These are phyloP conservation scores for Drosophila murphyi DNA, from an alignment of 1,140 invertebrate genomes.

Conservation along the genomic window DNA sequence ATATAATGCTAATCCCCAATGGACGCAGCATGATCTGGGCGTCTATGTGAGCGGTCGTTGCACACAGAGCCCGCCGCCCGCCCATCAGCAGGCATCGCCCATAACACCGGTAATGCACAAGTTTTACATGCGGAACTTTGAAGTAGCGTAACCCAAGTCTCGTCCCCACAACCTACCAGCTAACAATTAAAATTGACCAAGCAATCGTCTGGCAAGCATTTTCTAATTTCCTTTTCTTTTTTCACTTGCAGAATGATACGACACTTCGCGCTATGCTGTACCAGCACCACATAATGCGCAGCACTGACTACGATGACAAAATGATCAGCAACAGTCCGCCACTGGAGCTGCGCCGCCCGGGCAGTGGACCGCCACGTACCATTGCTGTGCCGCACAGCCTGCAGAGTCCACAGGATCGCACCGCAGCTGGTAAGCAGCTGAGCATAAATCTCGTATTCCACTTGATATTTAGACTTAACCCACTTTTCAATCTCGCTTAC, in stretches of 20 bases:
- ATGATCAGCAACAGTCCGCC: constrained; percentile 88
- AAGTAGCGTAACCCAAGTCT: constrained; percentile 73
- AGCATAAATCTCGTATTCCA: background rate
- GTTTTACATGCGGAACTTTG: constrained; percentile 74
- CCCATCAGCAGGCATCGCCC: constrained; percentile 90
- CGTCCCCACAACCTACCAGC: background rate
- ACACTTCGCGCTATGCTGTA: constrained; percentile 86
- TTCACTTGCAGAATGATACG: constrained; percentile 87
- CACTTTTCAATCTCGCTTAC: background rate
- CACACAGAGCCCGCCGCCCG: constrained; percentile 90
- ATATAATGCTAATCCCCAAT: constrained; percentile 32
- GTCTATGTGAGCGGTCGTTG: constrained; percentile 80
- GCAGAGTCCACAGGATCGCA: constrained; percentile 90
- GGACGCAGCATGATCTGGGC: constrained; percentile 85
- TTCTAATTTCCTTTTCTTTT: background rate
- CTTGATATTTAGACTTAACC: background rate
- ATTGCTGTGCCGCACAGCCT: constrained; percentile 86
- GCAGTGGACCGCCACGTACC: constrained; percentile 74
- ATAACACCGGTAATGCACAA: constrained; percentile 89
- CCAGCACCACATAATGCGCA: constrained; percentile 89
- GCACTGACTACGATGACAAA: constrained; percentile 81
- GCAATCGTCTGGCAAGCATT: background rate
- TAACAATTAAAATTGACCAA: background rate
- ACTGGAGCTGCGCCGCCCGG: constrained; percentile 88
- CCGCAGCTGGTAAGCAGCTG: constrained; percentile 87